Base-by-base conservation (phyloP, 1,140 invertebrate species). In the Thaumatotibia leucotreta region DNA sequence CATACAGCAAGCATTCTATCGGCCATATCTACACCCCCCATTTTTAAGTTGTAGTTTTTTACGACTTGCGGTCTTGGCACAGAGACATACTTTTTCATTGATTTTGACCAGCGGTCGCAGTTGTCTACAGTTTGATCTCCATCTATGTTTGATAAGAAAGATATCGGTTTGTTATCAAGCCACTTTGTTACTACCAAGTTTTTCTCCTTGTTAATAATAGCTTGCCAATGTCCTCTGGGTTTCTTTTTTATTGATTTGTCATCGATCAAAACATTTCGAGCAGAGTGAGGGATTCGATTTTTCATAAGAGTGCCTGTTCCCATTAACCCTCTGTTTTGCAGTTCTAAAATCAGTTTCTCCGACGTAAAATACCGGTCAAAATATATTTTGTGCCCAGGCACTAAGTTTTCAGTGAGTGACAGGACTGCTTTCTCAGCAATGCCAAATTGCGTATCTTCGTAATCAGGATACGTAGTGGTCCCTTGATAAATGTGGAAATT, bases 1-100 rank as follows among this genome's bases (percentile, higher is more conserved):
- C 74, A 78, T 20, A 73, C 66, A 22, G 69, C 58, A 2, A 76
- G 6, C 24, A 74, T 14, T 58, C 64, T 10, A 61, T 78, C 74
- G 8, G 67, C 63, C 29, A 73, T 14, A 14, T 74, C 66, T 22
- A 76, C 70, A 9, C 75, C 75, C 14, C 75, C 70, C 70, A 72
- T 76, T 4, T 67, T 64, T 9, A 3, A 22, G 54, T 76, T 74
- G 35, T 74, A 76, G 27, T 63, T 6, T 32, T 61, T 74, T 11
- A 74, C 24, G 33, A 76, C 65, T 35, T 27, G 22, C 6, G 71
- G 74, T 17, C 67, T 62, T 9, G 0, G 1, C n/a, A n/a, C n/a
- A n/a, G n/a, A n/a, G 17, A 24, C 62, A 32, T 66, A 66, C 20
- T 6, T 6, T 35, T 33, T 63, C n/a, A 29, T 31, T 33, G 33